These are phyloP conservation scores for Flexamia atlantica DNA, from an alignment of 2,888 invertebrate species.

Conservation along the genomic window DNA sequence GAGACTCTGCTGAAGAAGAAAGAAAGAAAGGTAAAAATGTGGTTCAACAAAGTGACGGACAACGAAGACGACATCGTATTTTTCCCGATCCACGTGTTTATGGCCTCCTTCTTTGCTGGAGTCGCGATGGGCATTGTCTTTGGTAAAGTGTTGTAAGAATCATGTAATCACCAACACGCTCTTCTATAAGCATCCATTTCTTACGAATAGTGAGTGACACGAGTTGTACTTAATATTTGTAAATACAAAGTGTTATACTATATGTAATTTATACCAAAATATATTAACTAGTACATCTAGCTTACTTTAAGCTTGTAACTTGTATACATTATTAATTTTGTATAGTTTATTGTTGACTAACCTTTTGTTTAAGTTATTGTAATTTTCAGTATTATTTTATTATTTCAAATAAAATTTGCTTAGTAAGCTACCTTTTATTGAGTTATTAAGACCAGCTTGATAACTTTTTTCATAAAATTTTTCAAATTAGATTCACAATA, in stretches of 20 bases:
- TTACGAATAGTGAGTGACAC: not conserved
- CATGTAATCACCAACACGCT: not conserved
- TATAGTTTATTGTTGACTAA: not conserved
- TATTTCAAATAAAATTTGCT: no score
- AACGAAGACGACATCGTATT: conserved; percentile 82
- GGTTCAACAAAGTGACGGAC: conserved; percentile 78
- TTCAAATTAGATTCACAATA: no score
- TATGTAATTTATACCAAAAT: conserved; percentile 24
- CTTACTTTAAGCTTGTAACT: not conserved
- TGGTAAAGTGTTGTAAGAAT: conserved; percentile 64
- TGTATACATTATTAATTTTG: conserved; percentile 9
- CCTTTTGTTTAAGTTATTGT: not conserved
- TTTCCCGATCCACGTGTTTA: conserved; percentile 88
- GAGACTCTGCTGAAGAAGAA: conserved; percentile 85
- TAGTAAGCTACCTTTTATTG: no score
- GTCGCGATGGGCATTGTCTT: conserved; percentile 81
- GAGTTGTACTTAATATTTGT: conserved; percentile 18
- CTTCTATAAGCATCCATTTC: conserved; percentile 8
- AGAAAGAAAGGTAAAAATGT: conserved; percentile 84
- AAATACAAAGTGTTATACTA: conserved; percentile 12
- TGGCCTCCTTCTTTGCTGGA: conserved; percentile 89
- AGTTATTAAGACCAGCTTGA: no score
- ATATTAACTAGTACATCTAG: not conserved
- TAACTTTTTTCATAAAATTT: no score
- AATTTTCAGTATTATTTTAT: conserved; percentile 26